Percentiles rank a stretch among this genome's conserved stretches.
Conservation (phyloP, 2,888 invertebrate species). For the Diabrotica balteata region DNA sequence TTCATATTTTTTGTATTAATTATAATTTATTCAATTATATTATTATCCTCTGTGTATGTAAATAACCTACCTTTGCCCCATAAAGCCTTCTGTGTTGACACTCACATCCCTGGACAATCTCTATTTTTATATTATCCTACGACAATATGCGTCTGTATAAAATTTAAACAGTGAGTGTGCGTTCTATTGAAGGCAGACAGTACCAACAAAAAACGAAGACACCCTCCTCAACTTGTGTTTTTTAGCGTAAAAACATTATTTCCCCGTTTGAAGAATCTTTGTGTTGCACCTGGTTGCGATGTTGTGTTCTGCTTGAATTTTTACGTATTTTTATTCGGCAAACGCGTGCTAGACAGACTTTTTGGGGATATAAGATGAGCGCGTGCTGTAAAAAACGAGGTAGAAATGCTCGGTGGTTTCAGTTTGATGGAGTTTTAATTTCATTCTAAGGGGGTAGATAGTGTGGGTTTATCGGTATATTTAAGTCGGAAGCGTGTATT, state of each 20-base stretch:
- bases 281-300: conserved; percentile 46
- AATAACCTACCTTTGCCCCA: too few relatives aligned
- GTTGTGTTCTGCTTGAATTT: conserved; percentile 30
- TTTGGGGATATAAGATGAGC: conserved; percentile 6
- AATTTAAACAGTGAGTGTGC: conserved; percentile 32
- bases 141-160: conserved; percentile 19
- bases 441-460: too few relatives aligned
- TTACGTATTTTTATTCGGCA: conserved; percentile 28
- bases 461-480: too few relatives aligned
- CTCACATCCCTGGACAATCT: background rate
- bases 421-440: too few relatives aligned
- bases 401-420: background rate
- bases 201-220: conserved; percentile 43
- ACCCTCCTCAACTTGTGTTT: conserved; percentile 49
- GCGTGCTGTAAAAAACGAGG: conserved; percentile 11
- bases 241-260: conserved; percentile 48
- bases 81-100: too few relatives aligned
- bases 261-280: conserved; percentile 46
- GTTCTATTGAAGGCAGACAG: conserved; percentile 31
- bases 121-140: conserved; percentile 11
- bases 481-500: too few relatives aligned
- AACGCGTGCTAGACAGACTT: conserved; percentile 36
- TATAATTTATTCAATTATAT: too few relatives aligned
- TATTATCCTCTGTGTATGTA: too few relatives aligned
- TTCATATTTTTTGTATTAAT: too few relatives aligned